Percentiles rank a stretch among this genome's conserved stretches.
phyloP scores from a whole-genome alignment of 2,797 vertebrate species.

The Epinephelus awoara region DNA sequence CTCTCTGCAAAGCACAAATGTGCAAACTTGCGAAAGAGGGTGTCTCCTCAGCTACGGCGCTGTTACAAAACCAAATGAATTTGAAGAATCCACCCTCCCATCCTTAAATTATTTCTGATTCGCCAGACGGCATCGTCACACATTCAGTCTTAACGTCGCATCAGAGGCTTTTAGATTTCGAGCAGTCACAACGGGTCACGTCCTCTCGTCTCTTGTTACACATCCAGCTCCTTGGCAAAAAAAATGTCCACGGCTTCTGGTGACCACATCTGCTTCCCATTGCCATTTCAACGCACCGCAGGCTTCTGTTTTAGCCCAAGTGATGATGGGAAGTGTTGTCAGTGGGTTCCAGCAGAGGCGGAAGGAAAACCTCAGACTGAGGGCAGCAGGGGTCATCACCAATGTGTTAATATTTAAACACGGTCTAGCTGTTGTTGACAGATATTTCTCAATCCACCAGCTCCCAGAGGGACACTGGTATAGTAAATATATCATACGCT shows the following conservation, averaged over 20 bases:
- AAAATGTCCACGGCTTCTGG: constrained; percentile 24
- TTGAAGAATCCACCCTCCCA: constrained; percentile 20
- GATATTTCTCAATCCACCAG: constrained; percentile 38
- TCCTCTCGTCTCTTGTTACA: constrained; percentile 58
- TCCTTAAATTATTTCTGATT: constrained; percentile 5
- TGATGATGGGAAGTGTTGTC: constrained; percentile 71
- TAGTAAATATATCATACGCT: background rate
- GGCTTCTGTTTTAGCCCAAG: constrained; percentile 73
- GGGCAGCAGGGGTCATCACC: constrained; percentile 56
- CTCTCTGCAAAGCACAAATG: constrained; percentile 17
- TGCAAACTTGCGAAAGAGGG: constrained; percentile 30
- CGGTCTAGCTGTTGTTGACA: background rate
- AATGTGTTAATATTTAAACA: constrained; percentile 57
- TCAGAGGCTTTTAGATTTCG: constrained; percentile 22
- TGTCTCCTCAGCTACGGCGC: constrained; percentile 24
- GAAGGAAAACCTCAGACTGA: constrained; percentile 59
- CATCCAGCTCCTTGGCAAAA: constrained; percentile 21
- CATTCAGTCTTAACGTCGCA: constrained; percentile 4
- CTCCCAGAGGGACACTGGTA: constrained; percentile 33
- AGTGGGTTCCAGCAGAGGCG: constrained; percentile 45
- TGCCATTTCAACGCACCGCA: constrained; percentile 71
- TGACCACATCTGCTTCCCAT: constrained; percentile 80
- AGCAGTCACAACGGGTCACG: constrained; percentile 45
- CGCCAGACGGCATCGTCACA: background rate
- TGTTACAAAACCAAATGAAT: constrained; percentile 54